Percentiles rank a stretch among this genome's conserved stretches.
Conservation (phyloP, 2,113 vertebrate species). For the Otolemur garnettii region DNA sequence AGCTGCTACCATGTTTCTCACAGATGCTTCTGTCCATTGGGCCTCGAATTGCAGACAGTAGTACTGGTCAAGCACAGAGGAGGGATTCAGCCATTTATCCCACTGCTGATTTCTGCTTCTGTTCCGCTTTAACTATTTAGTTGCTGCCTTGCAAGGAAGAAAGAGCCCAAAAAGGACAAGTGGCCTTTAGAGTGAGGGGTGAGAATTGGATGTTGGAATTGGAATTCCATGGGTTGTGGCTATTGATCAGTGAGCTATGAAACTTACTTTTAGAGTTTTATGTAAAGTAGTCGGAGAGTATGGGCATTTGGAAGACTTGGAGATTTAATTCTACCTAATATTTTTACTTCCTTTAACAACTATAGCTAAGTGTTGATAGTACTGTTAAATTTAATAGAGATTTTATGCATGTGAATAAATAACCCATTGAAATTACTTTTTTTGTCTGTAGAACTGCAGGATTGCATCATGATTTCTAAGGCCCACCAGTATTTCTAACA, state of each 20-base stretch:
- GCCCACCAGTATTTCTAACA: not conserved
- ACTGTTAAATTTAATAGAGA: not conserved
- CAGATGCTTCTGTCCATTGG: not conserved
- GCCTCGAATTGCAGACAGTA: not conserved
- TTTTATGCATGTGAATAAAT: conserved; percentile 6
- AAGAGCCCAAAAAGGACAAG: not conserved
- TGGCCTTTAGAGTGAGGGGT: not conserved
- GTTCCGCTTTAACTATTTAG: conserved; percentile 33
- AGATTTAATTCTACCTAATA: conserved; percentile 33
- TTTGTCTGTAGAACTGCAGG: not conserved
- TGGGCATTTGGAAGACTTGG: not conserved
- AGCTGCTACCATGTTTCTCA: conserved; percentile 3
- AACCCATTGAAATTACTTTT: conserved; percentile 32
- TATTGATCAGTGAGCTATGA: not conserved
- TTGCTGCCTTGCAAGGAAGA: not conserved
- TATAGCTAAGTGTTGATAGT: not conserved
- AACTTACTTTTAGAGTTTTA: conserved; percentile 3
- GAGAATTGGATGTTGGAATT: not conserved
- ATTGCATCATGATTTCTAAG: conserved; percentile 48
- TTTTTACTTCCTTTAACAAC: conserved; percentile 24
- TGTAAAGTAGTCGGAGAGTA: conserved; percentile 13
- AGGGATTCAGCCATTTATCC: not conserved
- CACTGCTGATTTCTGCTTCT: not conserved
- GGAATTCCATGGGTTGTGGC: not conserved
- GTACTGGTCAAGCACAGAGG: not conserved